Base-by-base conservation (phyloP, 2,888 invertebrate species). In the Sisyra nigra region DNA sequence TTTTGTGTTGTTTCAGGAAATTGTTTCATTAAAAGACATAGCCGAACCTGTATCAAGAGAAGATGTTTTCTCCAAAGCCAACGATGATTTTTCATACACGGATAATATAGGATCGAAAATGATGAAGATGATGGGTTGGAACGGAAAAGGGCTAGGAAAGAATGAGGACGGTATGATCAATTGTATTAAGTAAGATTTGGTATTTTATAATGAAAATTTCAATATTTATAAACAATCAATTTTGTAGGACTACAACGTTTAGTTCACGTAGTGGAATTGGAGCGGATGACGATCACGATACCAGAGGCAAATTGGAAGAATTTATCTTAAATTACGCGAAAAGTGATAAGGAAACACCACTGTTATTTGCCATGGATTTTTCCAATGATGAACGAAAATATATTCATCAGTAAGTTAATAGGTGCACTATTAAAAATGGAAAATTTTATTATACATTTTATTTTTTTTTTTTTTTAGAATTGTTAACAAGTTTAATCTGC, bases 111-210 rank as follows among this genome's bases (percentile, higher is more conserved):
- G 73, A 8, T 67, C 59, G 39, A 69, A 67, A 51, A 52, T 74
- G 49, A 60, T 74, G 55, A 63, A 63, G 48, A 58, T 68, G 50
- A 74, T 74, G 73, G 74, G 74, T 2, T 74, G 74, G 74, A 57
- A 60, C 14, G 73, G 73, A 18, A 71, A 71, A 11, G 72, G 72
- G 5, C 60, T 74, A 3, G 74, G 74, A 2, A 69, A 68, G 55
- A 55, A 63, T 15, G 62, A 63, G 40, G 62, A 66, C 50, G 74
- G 74, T 24, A 69, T 68, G 13, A 58, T 58, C 7, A 67, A 71
- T 47, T 72, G 72, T 17, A 61, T 74, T 1, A 56, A 54, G 65
- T 66, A 56, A 57, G 57, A 52, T 34, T 14, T 29, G 3, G 13
- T 1, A 5, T 40, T 13, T 2, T 13, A 40, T n/a, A n/a, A n/a